Evolutionary conservation across 2,888 invertebrate species (phyloP).

Genomic region (Plemyria rubiginata): DNA sequence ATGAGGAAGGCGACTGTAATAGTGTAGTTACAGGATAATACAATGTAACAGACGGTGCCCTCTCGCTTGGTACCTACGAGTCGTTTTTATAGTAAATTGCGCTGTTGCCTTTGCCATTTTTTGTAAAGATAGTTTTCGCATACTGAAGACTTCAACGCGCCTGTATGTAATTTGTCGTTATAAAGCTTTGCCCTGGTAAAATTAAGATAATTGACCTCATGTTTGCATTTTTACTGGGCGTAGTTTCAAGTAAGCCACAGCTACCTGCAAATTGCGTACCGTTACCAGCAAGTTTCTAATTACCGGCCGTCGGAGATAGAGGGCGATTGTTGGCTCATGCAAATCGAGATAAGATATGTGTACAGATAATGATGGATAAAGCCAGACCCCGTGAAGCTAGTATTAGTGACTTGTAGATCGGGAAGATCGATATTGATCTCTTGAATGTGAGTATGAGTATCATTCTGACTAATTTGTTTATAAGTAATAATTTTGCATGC

Average conservation of each 20-base stretch:
- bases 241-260: slow-evolving; percentile 32
- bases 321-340: slow-evolving; percentile 76
- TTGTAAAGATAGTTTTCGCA: slow-evolving; percentile 2
- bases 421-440: not conserved
- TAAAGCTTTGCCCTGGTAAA: not conserved
- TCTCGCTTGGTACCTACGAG: not conserved
- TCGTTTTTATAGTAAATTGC: not conserved
- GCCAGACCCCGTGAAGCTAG: slow-evolving; percentile 14
- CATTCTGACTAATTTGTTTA: too few species aligned
- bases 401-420: not conserved
- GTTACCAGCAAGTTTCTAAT: slow-evolving; percentile 80
- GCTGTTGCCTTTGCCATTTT: not conserved
- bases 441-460: too few species aligned
- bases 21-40: slow-evolving; percentile 36
- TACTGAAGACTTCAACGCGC: slow-evolving; percentile 31
- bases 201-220: not conserved
- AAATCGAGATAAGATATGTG: slow-evolving; percentile 54
- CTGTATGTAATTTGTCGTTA: not conserved
- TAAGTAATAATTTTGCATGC: too few species aligned
- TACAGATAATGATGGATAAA: slow-evolving; percentile 38
- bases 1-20: slow-evolving; percentile 48
- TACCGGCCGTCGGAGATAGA: slow-evolving; percentile 66
- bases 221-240: slow-evolving; percentile 9
- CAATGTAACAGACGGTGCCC: slow-evolving; percentile 3
- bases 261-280: slow-evolving; percentile 68